Evolutionary conservation across 2,888 invertebrate species (phyloP).

Genomic region (Poecilus cupreus): DNA sequence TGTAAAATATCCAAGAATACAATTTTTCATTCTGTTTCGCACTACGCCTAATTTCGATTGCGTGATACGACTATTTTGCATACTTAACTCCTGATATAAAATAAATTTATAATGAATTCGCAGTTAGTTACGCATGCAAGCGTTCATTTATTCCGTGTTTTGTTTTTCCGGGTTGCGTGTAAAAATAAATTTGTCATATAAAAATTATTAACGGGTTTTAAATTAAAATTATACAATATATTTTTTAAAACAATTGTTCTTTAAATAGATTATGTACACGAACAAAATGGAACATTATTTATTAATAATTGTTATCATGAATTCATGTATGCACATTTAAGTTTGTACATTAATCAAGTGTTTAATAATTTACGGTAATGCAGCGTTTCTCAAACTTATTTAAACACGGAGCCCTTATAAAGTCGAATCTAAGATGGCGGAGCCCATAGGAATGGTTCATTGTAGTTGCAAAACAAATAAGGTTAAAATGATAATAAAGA

Average conservation of each 20-base stretch:
- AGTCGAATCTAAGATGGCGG: too few species aligned
- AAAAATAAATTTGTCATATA: conserved; percentile 8
- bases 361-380: too few species aligned
- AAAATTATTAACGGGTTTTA: conserved; percentile 2
- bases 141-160: conserved; percentile 1
- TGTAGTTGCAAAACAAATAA: too few species aligned
- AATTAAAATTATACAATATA: conserved; percentile 6
- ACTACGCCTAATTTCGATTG: conserved; percentile 5
- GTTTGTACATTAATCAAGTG: too few species aligned
- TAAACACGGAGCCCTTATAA: too few species aligned
- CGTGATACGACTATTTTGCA: not conserved
- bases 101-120: conserved; percentile 36
- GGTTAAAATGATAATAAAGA: too few species aligned
- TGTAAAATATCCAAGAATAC: not conserved
- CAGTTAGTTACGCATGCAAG: conserved; percentile 31
- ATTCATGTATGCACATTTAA: too few species aligned
- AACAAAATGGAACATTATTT: not conserved
- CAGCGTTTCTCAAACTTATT: too few species aligned
- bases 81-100: not conserved
- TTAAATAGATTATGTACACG: not conserved
- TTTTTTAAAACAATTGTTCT: not conserved
- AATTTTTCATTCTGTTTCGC: conserved; percentile 18
- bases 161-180: conserved; percentile 32
- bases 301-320: not conserved
- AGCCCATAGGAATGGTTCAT: too few species aligned